Base-by-base conservation (phyloP, 1,140 invertebrate genomes). In the Venustaconcha ellipsiformis region DNA sequence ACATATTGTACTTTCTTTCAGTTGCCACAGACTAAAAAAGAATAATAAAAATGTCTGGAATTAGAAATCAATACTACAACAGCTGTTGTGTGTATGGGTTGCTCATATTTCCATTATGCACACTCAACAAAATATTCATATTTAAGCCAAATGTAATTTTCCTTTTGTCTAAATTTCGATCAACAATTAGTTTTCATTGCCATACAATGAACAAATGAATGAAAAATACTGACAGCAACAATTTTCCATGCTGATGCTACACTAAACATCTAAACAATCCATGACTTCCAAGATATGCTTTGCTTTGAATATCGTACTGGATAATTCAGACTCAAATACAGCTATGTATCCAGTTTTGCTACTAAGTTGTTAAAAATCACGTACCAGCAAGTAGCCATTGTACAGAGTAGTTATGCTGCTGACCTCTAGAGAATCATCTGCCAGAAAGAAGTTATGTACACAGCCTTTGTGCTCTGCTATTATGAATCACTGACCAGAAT, bases 11-110 rank as follows among this genome's bases (percentile, higher is more conserved):
- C 68, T 81, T 86, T 72, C 86, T 83, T 60, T 90, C 90, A n/a
- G 87, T 89, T 2, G 90, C 89, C 67, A 76, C 75, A 0, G 89
- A 90, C 87, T 89, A 83, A 78, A 84, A 84, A 67, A 65, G 71
- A 74, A 79, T 59, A 69, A 57, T 64, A 62, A 26, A 57, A 59
- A 72, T 62, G 5, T 67, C 37, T 13, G 30, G 64, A 55, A 13
- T 62, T 60, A 70, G 71, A 64, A 70, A 37, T 37, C 23, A 14
- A n/a, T 57, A 56, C n/a, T 57, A 57, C 18, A 26, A 17, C 1
- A 11, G 17, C 55, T 30, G 6, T 14, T 37, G 14, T 57, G 6
- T 17, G 48, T 57, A 67, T n/a, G 55, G 13, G 15, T 55, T 69
- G 55, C 18, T n/a, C n/a, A 64, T 37, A 57, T 14, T n/a, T 57